Evolutionary conservation across 1,140 invertebrate species (phyloP).

Genomic region (Ceratosolen fusciceps): DNA sequence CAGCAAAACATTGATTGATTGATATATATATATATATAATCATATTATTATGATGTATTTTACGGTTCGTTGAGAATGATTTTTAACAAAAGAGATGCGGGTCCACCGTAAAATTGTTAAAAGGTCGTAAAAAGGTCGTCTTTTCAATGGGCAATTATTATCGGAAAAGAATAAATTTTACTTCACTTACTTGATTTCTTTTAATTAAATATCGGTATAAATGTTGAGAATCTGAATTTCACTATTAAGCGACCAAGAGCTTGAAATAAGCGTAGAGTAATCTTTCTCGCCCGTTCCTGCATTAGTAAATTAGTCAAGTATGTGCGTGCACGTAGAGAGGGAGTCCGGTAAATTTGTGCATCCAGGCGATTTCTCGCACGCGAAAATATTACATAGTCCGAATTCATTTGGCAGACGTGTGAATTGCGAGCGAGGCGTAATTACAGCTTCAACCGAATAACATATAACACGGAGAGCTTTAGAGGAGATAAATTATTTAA

Average conservation of each 20-base stretch:
- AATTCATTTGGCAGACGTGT: not conserved
- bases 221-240: too few relatives aligned
- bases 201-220: too few relatives aligned
- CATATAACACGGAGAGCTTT: not conserved
- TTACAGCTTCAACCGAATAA: not conserved
- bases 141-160: too few relatives aligned
- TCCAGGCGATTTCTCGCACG: not conserved
- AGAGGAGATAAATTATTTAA: not conserved
- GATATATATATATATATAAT: too few relatives aligned
- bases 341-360: not conserved
- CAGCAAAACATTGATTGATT: too few relatives aligned
- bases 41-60: too few relatives aligned
- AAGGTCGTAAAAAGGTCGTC: too few relatives aligned
- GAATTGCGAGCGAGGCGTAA: not conserved
- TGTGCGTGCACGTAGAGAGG: not conserved
- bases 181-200: not conserved
- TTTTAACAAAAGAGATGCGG: too few relatives aligned
- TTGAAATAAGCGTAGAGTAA: slow-evolving; percentile 12
- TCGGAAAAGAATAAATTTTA: too few relatives aligned
- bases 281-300: slow-evolving; percentile 1
- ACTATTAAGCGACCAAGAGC: too few relatives aligned
- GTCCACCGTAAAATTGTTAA: too few relatives aligned
- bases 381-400: not conserved
- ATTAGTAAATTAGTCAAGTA: slow-evolving; percentile 19
- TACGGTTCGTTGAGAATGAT: too few relatives aligned